Base-by-base conservation (phyloP, 2,797 vertebrate genomes). In the Neosilurus hyrtlii region DNA sequence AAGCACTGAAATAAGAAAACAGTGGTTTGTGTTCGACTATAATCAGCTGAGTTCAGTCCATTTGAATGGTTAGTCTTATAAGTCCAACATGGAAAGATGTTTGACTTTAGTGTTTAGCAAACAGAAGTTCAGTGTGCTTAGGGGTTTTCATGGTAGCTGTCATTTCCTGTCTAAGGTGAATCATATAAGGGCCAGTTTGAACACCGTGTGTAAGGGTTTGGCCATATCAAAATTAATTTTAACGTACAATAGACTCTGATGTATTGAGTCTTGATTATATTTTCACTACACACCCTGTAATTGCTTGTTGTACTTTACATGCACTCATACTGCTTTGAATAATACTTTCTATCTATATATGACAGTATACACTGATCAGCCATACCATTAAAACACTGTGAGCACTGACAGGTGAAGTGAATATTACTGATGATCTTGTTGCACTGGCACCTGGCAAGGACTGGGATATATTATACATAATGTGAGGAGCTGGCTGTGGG, bases 81-180 rank as follows among this genome's bases (percentile, higher is more conserved):
- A 72, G 22, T 72, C 22, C 15, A 14, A 26, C 57, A 74, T 35
- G 16, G 9, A 10, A 7, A 74, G 26, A 26, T 74, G 26, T 74
- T 57, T 74, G 54, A 22, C 2, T 4, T 54, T 57, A 4, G 18
- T 75, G 26, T 75, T 59, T 56, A 30, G 15, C 51, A 18, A 54
- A 52, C 24, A 49, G 62, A 59, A 6, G 30, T 15, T 75, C 0
- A 66, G 8, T 66, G 61, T 80, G 52, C 20, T 70, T 43, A 63
- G 22, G 37, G 52, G n/a, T 73, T 52, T 72, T 57, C 24, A 24
- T 65, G 52, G 49, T 72, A 74, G 76, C 35, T 63, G 57, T 49
- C 24, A 66, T 67, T 82, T 87, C 68, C 82, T 79, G 37, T 63
- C 12, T 63, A 37, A 54, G 61, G 49, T 83, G 49, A 78, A 67